Evolutionary conservation across 2,888 invertebrate species (phyloP).

Genomic region (Phymatocera aterrima): DNA sequence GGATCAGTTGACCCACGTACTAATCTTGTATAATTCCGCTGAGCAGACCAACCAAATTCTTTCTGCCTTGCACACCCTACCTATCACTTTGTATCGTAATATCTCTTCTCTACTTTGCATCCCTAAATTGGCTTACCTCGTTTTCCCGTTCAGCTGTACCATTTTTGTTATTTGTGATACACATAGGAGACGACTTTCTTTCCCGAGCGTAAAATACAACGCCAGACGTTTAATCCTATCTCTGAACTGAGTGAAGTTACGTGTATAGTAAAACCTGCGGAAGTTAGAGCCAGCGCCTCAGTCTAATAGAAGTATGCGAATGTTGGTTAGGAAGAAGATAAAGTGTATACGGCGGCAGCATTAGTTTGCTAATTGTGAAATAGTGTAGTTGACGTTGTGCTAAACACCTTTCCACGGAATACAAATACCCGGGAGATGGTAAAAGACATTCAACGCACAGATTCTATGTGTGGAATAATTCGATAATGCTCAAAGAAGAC

Average conservation of each 20-base stretch:
- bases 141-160: conserved; percentile 12
- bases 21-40: conserved; percentile 9
- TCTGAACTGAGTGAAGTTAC: conserved; percentile 4
- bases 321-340: conserved; percentile 10
- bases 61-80: conserved; percentile 1
- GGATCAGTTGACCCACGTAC: conserved; percentile 37
- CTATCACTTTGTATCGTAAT: conserved; percentile 6
- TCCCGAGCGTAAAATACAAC: background rate
- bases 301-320: conserved; percentile 11
- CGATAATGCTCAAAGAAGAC: conserved; percentile 1
- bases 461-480: conserved; percentile 19
- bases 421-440: conserved; percentile 3
- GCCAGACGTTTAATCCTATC: background rate
- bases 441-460: background rate
- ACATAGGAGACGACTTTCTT: conserved; percentile 9
- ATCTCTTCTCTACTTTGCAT: conserved; percentile 38
- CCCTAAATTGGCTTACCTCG: conserved; percentile 36
- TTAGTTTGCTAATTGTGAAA: conserved; percentile 32
- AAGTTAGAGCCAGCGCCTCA: background rate
- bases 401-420: background rate
- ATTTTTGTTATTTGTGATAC: conserved; percentile 35
- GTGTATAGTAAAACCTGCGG: background rate
- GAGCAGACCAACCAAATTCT: conserved; percentile 29
- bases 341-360: background rate
- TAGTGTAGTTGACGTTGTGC: conserved; percentile 7